A percentile compares a stretch with the other conserved stretches of the same genome.
These are phyloP conservation scores for Himantopus leucocephalus DNA, from an alignment of 2,113 vertebrate genomes.

Conservation along the genomic window DNA sequence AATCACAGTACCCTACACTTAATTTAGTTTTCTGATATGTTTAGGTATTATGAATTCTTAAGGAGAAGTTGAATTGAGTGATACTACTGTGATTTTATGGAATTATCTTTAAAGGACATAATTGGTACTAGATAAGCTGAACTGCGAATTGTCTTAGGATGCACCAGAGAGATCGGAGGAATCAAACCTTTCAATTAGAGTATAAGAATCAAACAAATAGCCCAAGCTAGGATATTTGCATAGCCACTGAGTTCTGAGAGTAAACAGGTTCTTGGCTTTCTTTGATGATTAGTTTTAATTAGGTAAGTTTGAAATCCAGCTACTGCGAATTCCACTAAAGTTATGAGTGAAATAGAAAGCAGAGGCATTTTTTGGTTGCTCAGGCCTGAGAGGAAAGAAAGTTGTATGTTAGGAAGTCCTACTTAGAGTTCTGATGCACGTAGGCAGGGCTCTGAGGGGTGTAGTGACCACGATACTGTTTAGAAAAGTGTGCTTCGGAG, in stretches of 20 bases:
- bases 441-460: neutral
- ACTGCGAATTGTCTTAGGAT: neutral
- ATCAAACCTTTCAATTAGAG: neutral
- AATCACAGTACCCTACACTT: neutral
- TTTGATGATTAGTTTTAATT: neutral
- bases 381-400: neutral
- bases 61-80: neutral
- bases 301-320: neutral
- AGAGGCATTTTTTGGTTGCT: neutral
- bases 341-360: neutral
- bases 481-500: neutral
- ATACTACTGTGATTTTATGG: neutral
- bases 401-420: neutral
- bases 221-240: neutral
- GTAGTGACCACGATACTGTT: accelerated
- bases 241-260: neutral
- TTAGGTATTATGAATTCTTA: neutral
- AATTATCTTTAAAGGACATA: neutral
- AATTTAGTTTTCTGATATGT: neutral
- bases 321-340: neutral
- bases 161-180: neutral
- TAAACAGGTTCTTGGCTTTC: neutral
- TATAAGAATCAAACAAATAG: neutral
- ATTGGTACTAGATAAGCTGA: neutral
- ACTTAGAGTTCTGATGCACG: neutral